phyloP scores from a whole-genome alignment of 2,113 vertebrate species.

The Laticauda colubrina region DNA sequence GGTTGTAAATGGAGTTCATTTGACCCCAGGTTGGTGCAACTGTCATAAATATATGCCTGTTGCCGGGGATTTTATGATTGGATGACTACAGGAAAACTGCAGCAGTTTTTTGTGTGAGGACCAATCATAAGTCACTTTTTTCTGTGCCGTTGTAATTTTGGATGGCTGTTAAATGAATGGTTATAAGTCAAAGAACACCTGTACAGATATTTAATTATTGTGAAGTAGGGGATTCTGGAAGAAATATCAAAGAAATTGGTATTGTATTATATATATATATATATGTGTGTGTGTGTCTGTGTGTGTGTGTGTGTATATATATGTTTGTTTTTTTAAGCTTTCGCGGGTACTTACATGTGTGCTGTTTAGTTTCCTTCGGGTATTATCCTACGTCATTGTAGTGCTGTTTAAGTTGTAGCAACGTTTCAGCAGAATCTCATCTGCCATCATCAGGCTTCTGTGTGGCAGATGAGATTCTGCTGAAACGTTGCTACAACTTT shows the following conservation, averaged over 20 bases:
- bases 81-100: neutral
- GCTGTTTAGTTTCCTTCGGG: too few species aligned
- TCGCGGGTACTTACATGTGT: too few species aligned
- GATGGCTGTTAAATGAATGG: neutral
- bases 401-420: too few species aligned
- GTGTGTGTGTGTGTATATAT: too few species aligned
- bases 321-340: too few species aligned
- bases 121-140: neutral
- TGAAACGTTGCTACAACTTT: too few species aligned
- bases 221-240: neutral
- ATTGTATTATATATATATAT: neutral
- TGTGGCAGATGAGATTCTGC: too few species aligned
- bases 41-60: neutral
- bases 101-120: neutral
- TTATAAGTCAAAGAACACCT: neutral
- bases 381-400: too few species aligned
- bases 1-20: neutral
- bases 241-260: slow-evolving; percentile 1
- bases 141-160: neutral
- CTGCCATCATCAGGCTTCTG: too few species aligned
- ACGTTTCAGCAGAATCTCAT: too few species aligned
- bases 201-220: neutral
- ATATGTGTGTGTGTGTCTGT: too few species aligned
- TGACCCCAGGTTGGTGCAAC: neutral
- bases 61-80: neutral